Percentiles rank a stretch among this genome's conserved stretches.
phyloP scores from a whole-genome alignment of 2,113 vertebrate genomes.

The Pteruthius melanotis region DNA sequence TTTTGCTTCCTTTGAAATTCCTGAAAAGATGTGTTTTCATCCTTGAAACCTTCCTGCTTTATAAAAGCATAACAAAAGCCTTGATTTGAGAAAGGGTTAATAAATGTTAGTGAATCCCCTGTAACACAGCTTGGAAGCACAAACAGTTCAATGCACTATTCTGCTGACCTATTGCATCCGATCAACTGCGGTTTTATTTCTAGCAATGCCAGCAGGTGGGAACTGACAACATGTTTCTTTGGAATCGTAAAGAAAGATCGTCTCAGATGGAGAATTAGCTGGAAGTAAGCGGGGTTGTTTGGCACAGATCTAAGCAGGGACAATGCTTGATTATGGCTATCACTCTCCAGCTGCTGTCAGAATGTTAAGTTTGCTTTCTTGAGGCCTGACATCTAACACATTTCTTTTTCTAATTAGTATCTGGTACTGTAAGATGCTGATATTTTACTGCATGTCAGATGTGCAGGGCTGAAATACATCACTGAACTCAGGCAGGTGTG shows the following conservation, averaged over 20 bases:
- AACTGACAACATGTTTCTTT: neutral
- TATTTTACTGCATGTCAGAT: neutral
- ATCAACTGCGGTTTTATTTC: conserved; percentile 58
- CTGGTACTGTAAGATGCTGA: conserved; percentile 3
- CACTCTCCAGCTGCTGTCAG: conserved; percentile 29
- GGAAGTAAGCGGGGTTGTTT: conserved; percentile 43
- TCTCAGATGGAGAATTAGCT: conserved; percentile 46
- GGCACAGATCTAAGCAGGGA: conserved; percentile 51
- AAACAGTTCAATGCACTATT: conserved; percentile 40
- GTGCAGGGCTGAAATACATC: conserved; percentile 11
- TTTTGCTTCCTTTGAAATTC: conserved; percentile 29
- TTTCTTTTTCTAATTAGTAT: conserved; percentile 44
- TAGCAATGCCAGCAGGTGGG: conserved; percentile 31
- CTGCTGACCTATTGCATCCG: conserved; percentile 53
- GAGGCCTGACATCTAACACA: conserved; percentile 1
- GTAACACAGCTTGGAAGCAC: conserved; percentile 17
- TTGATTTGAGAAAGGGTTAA: conserved; percentile 1
- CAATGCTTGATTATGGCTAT: conserved; percentile 64
- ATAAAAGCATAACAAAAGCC: neutral
- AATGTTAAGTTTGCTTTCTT: conserved; percentile 56
- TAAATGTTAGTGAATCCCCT: neutral
- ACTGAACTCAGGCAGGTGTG: neutral
- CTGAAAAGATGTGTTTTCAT: conserved; percentile 2
- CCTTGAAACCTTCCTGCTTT: neutral
- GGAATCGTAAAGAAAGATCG: neutral